Conservation (phyloP, 2,113 vertebrate genomes). For the Phylloscopus trochiloides region DNA sequence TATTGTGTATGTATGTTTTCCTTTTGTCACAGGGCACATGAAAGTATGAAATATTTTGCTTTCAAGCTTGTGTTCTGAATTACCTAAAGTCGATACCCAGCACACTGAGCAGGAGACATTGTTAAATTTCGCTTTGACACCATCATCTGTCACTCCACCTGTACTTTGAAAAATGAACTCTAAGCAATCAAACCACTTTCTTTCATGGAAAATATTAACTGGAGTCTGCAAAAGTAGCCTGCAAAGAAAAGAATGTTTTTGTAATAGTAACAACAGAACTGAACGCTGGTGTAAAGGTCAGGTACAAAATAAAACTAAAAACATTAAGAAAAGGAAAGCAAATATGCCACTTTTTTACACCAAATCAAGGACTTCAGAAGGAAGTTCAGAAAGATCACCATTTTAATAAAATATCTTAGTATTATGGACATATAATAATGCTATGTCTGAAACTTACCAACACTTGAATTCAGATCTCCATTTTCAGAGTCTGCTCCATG, state of each 20-base stretch:
- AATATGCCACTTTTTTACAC: background rate
- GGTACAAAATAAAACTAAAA: background rate
- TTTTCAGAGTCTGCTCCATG: constrained; percentile 93
- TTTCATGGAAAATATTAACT: constrained; percentile 42
- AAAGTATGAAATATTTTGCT: constrained; percentile 54
- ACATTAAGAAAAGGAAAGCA: background rate
- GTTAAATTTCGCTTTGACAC: constrained; percentile 51
- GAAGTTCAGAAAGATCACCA: background rate
- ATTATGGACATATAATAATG: background rate
- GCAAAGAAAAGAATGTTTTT: constrained; percentile 8
- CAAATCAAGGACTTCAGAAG: background rate
- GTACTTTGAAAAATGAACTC: constrained; percentile 66
- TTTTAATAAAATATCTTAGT: background rate
- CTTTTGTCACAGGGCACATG: constrained; percentile 25
- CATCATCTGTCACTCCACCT: constrained; percentile 52
- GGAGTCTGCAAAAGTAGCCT: background rate
- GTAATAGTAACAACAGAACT: background rate
- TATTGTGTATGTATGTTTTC: constrained; percentile 47
- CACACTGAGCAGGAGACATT: constrained; percentile 48
- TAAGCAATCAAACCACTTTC: constrained; percentile 51
- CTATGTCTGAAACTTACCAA: constrained; percentile 81
- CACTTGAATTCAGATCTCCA: constrained; percentile 93
- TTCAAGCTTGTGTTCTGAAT: constrained; percentile 46
- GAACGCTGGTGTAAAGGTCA: background rate
- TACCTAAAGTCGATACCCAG: constrained; percentile 54